Percentiles rank a stretch among this genome's conserved stretches.
These are phyloP conservation scores for Eira barbara DNA, from an alignment of 2,113 vertebrate species.

Conservation along the genomic window DNA sequence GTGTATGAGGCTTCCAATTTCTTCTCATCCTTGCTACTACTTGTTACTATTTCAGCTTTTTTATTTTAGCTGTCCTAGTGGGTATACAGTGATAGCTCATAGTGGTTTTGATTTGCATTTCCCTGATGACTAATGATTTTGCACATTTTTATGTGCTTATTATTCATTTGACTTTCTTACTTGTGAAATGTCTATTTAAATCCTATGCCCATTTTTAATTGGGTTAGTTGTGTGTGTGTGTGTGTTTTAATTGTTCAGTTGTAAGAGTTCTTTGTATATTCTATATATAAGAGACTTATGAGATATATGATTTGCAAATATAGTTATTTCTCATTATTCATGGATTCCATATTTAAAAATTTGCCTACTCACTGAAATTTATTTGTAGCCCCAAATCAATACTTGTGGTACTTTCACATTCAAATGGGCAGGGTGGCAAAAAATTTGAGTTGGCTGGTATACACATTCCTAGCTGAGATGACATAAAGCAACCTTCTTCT, in stretches of 20 bases:
- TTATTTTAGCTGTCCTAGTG: background rate
- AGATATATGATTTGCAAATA: background rate
- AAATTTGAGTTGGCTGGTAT: background rate
- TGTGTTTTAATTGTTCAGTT: background rate
- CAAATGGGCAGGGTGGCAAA: background rate
- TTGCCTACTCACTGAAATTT: background rate
- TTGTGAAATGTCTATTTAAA: background rate
- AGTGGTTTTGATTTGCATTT: background rate
- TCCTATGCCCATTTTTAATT: background rate
- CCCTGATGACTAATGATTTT: background rate
- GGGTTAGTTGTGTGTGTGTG: background rate
- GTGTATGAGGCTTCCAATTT: background rate
- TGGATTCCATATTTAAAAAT: background rate
- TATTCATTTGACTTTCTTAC: background rate
- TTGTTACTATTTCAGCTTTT: background rate
- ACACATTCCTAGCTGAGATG: background rate
- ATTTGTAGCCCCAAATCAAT: background rate
- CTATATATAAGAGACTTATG: background rate
- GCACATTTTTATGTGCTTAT: background rate
- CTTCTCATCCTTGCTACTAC: background rate
- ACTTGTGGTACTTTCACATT: background rate
- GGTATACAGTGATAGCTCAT: background rate
- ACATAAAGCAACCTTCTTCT: background rate
- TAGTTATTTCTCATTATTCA: background rate
- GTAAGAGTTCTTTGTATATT: background rate